A percentile compares a stretch with the other conserved stretches of the same genome.
These are phyloP conservation scores for Falco biarmicus DNA, from an alignment of 2,797 vertebrate species.

Conservation along the genomic window DNA sequence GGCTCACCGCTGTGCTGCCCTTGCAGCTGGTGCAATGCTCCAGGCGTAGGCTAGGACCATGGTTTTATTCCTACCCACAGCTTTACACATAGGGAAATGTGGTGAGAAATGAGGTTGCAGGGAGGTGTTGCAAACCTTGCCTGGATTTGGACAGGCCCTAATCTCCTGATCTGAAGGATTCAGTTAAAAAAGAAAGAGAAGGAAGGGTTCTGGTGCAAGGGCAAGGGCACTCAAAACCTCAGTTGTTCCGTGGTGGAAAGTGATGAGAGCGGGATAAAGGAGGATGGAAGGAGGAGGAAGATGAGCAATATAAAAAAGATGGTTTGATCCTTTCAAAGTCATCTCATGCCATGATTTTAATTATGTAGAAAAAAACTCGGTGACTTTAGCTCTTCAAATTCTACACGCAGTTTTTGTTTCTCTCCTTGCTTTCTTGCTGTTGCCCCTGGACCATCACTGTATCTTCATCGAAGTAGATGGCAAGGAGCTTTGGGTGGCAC, in stretches of 20 bases:
- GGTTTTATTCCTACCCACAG: background rate
- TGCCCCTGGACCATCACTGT: background rate
- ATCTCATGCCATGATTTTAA: background rate
- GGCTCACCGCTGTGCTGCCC: background rate
- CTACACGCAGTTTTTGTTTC: background rate
- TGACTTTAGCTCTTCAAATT: background rate
- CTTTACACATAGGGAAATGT: background rate
- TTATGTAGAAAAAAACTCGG: background rate
- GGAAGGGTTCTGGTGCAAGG: background rate
- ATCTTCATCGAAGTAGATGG: background rate
- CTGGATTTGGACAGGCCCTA: background rate
- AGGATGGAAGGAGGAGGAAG: background rate
- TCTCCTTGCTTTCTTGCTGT: background rate
- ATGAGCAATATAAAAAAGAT: background rate
- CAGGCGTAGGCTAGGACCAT: fast-evolving
- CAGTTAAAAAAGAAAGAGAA: background rate
- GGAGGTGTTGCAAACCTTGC: background rate
- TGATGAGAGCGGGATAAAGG: background rate
- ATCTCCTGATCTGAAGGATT: background rate
- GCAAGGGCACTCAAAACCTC: background rate
- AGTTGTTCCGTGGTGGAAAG: fast-evolving
- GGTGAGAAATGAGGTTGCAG: background rate
- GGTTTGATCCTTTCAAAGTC: background rate
- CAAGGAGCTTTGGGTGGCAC: background rate
- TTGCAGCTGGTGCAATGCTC: background rate